Evolutionary conservation across 2,888 invertebrate genomes (phyloP).

Genomic region (Melipona beecheii): DNA sequence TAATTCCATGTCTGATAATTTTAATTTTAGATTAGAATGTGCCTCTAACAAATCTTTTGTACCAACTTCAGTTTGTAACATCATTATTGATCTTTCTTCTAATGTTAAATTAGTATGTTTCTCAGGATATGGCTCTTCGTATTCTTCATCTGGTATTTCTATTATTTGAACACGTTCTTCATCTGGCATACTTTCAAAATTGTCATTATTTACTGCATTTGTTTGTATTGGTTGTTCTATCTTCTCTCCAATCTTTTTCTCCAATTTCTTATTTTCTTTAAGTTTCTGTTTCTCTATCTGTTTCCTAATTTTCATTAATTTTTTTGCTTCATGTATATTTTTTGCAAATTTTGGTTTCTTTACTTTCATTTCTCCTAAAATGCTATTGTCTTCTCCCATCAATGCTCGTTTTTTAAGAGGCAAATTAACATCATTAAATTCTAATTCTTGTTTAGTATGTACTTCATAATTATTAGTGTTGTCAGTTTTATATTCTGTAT

Average conservation of each 20-base stretch:
- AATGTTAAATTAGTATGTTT: conserved; percentile 74
- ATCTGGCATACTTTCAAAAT: conserved; percentile 77
- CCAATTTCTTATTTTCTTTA: conserved; percentile 85
- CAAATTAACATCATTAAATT: conserved; percentile 68
- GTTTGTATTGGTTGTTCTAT: conserved; percentile 42
- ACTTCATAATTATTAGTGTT: conserved; percentile 27
- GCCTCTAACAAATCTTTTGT: conserved; percentile 60
- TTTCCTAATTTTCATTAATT: conserved; percentile 88
- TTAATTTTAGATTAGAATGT: conserved; percentile 66
- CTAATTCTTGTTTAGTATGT: conserved; percentile 32
- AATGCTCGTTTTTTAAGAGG: conserved; percentile 80
- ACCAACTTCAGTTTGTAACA: conserved; percentile 73
- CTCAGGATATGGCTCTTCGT: conserved; percentile 80
- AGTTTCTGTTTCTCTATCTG: conserved; percentile 87
- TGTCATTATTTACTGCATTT: conserved; percentile 36
- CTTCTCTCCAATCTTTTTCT: conserved; percentile 56
- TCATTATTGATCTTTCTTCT: conserved; percentile 78
- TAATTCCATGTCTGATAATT: conserved; percentile 76
- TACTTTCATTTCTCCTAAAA: conserved; percentile 79
- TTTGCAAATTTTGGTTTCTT: conserved; percentile 90
- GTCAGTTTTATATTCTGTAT: conserved; percentile 37
- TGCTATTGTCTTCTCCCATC: conserved; percentile 58
- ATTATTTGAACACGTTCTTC: conserved; percentile 82
- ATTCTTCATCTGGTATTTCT: conserved; percentile 80
- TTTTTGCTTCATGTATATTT: conserved; percentile 88